Conservation (phyloP, 2,797 vertebrate genomes). For the Huso huso region DNA sequence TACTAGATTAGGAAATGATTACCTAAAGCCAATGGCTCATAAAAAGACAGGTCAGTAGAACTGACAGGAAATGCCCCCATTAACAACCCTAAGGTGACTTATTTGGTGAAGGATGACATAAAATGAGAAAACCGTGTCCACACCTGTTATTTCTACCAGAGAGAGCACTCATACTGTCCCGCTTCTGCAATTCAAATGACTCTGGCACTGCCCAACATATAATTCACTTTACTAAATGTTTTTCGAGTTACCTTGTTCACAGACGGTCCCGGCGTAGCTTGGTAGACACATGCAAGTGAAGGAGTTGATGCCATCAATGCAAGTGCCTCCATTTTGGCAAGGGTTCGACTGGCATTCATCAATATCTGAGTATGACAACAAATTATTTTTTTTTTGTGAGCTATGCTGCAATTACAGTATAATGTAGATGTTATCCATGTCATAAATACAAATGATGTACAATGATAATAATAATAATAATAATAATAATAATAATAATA, state of each 20-base stretch:
- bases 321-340: slow-evolving; percentile 88
- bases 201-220: too few relatives aligned
- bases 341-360: slow-evolving; percentile 94
- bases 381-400: too few relatives aligned
- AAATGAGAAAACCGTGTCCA: not conserved
- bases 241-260: slow-evolving; percentile 77
- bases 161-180: too few relatives aligned
- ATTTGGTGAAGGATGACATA: not conserved
- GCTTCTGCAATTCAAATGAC: too few relatives aligned
- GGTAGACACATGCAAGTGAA: slow-evolving; percentile 87
- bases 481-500: too few relatives aligned
- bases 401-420: too few relatives aligned
- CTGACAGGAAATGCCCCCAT: slow-evolving; percentile 42
- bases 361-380: slow-evolving; percentile 59
- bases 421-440: too few relatives aligned
- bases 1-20: slow-evolving; percentile 43
- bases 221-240: too few relatives aligned
- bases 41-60: slow-evolving; percentile 31
- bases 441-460: too few relatives aligned
- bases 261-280: slow-evolving; percentile 80
- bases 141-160: too few relatives aligned
- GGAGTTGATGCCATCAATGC: slow-evolving; percentile 75
- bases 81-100: slow-evolving; percentile 34
- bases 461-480: too few relatives aligned
- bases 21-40: slow-evolving; percentile 30